Conservation (phyloP, 2,113 vertebrate species). For the Hypanus sabinus region DNA sequence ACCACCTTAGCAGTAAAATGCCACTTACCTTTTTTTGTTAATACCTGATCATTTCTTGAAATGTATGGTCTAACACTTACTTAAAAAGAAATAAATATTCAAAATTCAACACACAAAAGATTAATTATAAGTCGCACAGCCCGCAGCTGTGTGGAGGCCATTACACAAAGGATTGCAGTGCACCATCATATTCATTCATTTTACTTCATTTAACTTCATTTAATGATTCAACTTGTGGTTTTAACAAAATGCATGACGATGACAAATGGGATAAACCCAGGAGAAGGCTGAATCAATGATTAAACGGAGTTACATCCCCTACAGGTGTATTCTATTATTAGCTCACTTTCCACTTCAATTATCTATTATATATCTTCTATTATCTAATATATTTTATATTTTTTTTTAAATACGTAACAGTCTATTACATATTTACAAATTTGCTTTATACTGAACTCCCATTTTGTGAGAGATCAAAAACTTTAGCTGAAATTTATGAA, state of each 20-base stretch:
- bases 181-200: not conserved
- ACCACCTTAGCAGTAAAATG: not conserved
- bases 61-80: not conserved
- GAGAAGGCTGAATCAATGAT: conserved; percentile 3
- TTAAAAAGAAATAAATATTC: conserved; percentile 24
- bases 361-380: not conserved
- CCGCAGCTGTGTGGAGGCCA: conserved; percentile 13
- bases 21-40: not conserved
- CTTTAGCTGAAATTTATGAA: not conserved
- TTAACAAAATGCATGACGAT: not conserved
- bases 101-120: conserved; percentile 14
- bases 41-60: not conserved
- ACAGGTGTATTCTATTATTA: conserved; percentile 16
- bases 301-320: not conserved
- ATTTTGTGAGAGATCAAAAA: not conserved
- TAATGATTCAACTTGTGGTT: conserved; percentile 2
- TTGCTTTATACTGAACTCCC: not conserved
- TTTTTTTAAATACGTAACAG: not conserved
- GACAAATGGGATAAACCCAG: not conserved
- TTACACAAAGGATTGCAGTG: conserved; percentile 9
- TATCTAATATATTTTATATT: not conserved
- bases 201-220: conserved; percentile 29
- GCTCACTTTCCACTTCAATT: not conserved
- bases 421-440: not conserved
- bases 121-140: conserved; percentile 21